Base-by-base conservation (phyloP, 2,797 vertebrate species). In the Myripristis jacobus region DNA sequence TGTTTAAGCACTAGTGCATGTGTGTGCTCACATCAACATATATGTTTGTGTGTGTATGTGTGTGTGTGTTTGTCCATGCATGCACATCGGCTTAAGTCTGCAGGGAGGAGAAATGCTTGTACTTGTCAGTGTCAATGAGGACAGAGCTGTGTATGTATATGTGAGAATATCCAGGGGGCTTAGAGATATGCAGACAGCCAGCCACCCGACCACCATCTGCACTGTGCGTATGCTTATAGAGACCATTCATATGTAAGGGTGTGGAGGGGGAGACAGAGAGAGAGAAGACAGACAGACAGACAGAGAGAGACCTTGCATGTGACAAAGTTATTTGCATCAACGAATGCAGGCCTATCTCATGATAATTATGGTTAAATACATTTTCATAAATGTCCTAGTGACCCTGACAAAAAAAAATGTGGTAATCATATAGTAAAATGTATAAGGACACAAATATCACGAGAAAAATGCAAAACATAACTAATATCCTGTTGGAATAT, bases 111-210 rank as follows among this genome's bases (percentile, higher is more conserved):
- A 24, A 53, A 46, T 64, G 3, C 53, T 8, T 55, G 47, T 59
- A 46, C 57, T 29, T 46, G 74, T 79, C 82, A 79, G 74, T 29
- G 61, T 79, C 76, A 80, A 63, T 59, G 62, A 84, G 70, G 73
- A 83, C 58, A 54, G 34, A 36, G 65, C 48, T 70, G 75, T 78
- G 69, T 61, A 73, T 73, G 54, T 66, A 74, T 59, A 61, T 80
- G 66, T 70, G 71, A 63, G 24, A 34, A 38, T 55, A 57, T 55
- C 72, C 62, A 41, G 24, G 25, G 71, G 65, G 77, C 44, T 74
- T 22, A 24, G 38, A 66, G 57, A 24, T 62, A 54, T 24, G 31
- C 41, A 56, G 21, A 46, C 67, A 66, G 48, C 22, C 72, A 76
- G 27, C 16, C 59, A 36, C 53, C 66, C 70, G 70, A 68, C 63